Base-by-base conservation (phyloP, 2,797 vertebrate genomes). In the Acanthurus leucopareius region DNA sequence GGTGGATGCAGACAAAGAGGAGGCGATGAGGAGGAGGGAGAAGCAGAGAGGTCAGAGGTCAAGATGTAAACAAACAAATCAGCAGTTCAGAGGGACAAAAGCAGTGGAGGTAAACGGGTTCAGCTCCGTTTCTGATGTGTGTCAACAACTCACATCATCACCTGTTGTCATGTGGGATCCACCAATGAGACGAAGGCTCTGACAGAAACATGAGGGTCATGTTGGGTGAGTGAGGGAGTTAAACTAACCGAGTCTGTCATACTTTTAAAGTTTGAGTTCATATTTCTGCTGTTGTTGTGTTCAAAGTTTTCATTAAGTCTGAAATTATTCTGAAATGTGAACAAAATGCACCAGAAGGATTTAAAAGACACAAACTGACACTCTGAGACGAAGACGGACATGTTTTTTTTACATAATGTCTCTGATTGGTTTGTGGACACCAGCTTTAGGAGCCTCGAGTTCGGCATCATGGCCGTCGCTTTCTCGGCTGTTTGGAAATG, bases 21-120 rank as follows among this genome's bases (percentile, higher is more conserved):
- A 62, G 49, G 75, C 58, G 81, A 56, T 49, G 66, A 57, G 16
- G 49, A 17, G 32, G 67, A 40, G 38, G 64, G 48, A 68, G 53
- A 40, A 42, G 54, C 53, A 10, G 40, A 44, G 69, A 71, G 81
- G 85, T 83, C 75, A 75, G 49, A 79, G 70, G 82, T 83, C 47
- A 54, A 61, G 45, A 32, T 48, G 60, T 77, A 82, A 83, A 86
- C 61, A 81, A 86, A 86, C 66, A 75, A 73, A 69, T 60, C 58
- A 56, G 63, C 5, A 38, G 40, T 6, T 17, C 45, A 38, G 79
- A 3, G 0, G 32, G 69, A 89, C 86, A 88, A 89, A 68, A 20
- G 71, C 20, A 9, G 2, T 2, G 8, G 71, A 84, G 89, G 74
- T 85, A 71, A 88, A 73, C 20, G 32, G 71, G 88, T 89, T 89